Percentiles rank a stretch among this genome's conserved stretches.
Conservation (phyloP, 2,797 vertebrate species). For the Brachymystax lenok region DNA sequence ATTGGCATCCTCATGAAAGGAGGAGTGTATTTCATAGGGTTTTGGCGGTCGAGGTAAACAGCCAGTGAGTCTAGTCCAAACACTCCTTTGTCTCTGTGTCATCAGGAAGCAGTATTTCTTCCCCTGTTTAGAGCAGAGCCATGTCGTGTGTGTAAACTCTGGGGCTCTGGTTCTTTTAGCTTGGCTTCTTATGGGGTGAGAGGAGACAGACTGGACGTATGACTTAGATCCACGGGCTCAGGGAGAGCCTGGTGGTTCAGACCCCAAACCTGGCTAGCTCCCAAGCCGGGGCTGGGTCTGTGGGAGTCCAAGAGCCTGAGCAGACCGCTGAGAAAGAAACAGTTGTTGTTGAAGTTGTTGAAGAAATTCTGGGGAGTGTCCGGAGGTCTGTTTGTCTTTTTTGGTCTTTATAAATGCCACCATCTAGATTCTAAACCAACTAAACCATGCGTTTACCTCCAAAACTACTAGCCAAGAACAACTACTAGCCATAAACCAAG, state of each 20-base stretch:
- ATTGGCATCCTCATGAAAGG: conserved; percentile 36
- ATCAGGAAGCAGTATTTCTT: conserved; percentile 62
- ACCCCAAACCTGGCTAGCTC: background rate
- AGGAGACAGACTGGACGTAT: conserved; percentile 19
- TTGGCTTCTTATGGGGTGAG: conserved; percentile 35
- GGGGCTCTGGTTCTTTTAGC: conserved; percentile 7
- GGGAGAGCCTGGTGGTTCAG: background rate
- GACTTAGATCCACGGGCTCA: background rate
- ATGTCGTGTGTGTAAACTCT: conserved; percentile 43
- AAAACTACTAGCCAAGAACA: background rate
- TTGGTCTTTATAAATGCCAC: background rate
- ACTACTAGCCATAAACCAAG: background rate
- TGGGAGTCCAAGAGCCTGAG: background rate
- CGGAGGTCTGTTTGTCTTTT: background rate
- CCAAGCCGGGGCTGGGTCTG: background rate
- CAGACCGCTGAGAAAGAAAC: background rate
- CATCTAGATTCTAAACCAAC: background rate
- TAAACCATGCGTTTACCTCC: background rate
- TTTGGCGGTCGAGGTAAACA: conserved; percentile 59
- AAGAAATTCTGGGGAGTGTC: background rate
- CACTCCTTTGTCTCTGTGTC: conserved; percentile 48
- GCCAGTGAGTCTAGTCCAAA: conserved; percentile 44
- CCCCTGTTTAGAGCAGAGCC: conserved; percentile 41
- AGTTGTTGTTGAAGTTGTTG: too few relatives aligned
- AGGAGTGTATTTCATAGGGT: conserved; percentile 32